Conservation (phyloP, 2,113 vertebrate species). For the Grallaria varia region DNA sequence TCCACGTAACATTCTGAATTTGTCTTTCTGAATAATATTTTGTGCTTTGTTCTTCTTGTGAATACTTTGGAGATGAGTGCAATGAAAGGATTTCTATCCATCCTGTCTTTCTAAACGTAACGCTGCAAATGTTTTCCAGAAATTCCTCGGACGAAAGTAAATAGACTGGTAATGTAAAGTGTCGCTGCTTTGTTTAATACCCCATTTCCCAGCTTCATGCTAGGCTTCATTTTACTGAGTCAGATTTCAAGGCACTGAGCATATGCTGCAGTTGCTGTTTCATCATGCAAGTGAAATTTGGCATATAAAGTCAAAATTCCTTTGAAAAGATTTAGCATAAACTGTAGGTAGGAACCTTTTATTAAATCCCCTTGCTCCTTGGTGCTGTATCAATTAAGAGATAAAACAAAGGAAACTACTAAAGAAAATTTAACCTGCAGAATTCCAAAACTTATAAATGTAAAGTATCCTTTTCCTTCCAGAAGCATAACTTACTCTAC, state of each 20-base stretch:
- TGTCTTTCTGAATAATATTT: not conserved
- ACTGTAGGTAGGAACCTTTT: not conserved
- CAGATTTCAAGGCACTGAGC: not conserved
- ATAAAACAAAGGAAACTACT: not conserved
- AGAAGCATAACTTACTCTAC: not conserved
- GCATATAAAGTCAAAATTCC: not conserved
- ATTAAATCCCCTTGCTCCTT: not conserved
- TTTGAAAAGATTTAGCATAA: constrained; percentile 13
- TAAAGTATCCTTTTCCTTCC: not conserved
- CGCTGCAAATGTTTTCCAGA: not conserved
- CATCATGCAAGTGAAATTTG: not conserved
- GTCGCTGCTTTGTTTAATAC: not conserved
- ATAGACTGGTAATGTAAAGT: not conserved
- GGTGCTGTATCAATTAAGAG: not conserved
- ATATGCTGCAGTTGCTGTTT: not conserved
- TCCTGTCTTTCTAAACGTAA: not conserved
- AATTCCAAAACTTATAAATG: not conserved
- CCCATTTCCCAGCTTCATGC: not conserved
- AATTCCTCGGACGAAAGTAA: not conserved
- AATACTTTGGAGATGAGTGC: not conserved
- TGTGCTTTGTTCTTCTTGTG: not conserved
- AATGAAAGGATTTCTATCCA: not conserved
- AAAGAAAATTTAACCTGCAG: not conserved
- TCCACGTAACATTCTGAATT: not conserved
- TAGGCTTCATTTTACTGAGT: not conserved